phyloP scores from a whole-genome alignment of 2,888 invertebrate genomes.

The Cryptosula pallasiana region DNA sequence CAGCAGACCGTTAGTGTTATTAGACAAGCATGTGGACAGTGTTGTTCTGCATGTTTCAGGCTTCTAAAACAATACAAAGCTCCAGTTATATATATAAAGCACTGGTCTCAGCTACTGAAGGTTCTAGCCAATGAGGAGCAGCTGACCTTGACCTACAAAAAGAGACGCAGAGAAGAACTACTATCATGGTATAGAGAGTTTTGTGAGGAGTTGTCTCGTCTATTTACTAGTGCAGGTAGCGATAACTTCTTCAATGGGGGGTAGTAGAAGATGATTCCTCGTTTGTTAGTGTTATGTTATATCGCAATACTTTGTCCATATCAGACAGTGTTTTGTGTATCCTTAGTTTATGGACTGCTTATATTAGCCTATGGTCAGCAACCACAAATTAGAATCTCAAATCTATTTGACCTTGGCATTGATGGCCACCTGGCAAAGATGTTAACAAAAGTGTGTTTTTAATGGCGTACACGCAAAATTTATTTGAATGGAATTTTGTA shows the following conservation, averaged over 20 bases:
- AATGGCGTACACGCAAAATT: too few species aligned
- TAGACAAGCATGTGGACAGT: too few species aligned
- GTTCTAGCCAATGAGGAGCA: constrained; percentile 50
- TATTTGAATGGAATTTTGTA: too few species aligned
- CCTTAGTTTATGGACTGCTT: too few species aligned
- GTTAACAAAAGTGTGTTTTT: too few species aligned
- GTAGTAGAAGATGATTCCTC: neutral
- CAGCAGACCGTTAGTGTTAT: too few species aligned
- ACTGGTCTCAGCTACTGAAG: constrained; percentile 54
- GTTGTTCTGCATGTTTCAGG: neutral
- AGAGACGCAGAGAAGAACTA: constrained; percentile 47
- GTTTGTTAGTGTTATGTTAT: neutral
- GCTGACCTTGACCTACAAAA: constrained; percentile 46
- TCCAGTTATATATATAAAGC: constrained; percentile 38
- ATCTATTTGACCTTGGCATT: too few species aligned
- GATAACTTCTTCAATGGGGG: constrained; percentile 4
- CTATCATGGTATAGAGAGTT: constrained; percentile 57
- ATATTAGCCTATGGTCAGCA: too few species aligned
- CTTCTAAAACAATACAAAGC: neutral
- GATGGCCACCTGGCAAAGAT: too few species aligned
- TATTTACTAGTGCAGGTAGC: constrained; percentile 31
- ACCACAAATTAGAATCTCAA: too few species aligned
- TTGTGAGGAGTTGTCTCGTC: constrained; percentile 50
- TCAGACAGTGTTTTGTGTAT: too few species aligned
- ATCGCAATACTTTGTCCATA: neutral